Percentiles rank a stretch among this genome's conserved stretches.
phyloP scores from a whole-genome alignment of 23 tunicate genomes.

The Styela clava region DNA sequence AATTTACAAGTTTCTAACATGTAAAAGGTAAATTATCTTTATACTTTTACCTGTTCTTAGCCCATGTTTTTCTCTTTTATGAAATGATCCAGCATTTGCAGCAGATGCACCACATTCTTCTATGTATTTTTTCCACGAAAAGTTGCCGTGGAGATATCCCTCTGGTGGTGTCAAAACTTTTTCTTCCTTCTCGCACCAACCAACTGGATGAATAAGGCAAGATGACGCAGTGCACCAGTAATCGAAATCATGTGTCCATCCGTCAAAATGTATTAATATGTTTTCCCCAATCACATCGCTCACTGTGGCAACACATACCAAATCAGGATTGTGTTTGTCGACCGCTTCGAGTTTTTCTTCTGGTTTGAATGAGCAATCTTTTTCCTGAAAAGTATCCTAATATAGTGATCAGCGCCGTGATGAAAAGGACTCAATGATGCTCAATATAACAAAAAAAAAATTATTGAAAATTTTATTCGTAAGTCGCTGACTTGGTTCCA shows the following conservation, averaged over 20 bases:
- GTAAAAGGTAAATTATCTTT: too few relatives aligned
- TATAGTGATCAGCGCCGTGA: too few relatives aligned
- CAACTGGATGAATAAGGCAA: conserved; percentile 43
- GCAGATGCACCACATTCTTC: conserved; percentile 11
- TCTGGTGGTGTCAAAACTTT: conserved; percentile 36
- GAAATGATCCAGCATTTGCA: conserved; percentile 10
- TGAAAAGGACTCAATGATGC: background rate
- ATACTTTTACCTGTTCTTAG: conserved; percentile 9
- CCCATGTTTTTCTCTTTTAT: background rate
- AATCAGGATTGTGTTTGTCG: conserved; percentile 55
- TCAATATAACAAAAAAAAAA: background rate
- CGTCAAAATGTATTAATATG: conserved; percentile 67
- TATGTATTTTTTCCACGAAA: conserved; percentile 44
- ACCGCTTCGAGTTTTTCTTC: conserved; percentile 58
- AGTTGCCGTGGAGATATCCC: conserved; percentile 16
- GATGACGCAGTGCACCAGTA: conserved; percentile 56
- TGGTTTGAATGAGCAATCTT: conserved; percentile 33
- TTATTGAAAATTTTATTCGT: too few relatives aligned
- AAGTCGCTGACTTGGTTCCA: too few relatives aligned
- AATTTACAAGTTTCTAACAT: too few relatives aligned
- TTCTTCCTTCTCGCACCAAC: conserved; percentile 54
- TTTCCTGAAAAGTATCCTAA: background rate
- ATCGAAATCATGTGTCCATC: conserved; percentile 61
- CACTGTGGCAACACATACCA: conserved; percentile 64
- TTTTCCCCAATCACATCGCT: conserved; percentile 50